These are phyloP conservation scores for Drosophila nr. fundita DNA, from an alignment of 2,888 invertebrate species.

Conservation along the genomic window DNA sequence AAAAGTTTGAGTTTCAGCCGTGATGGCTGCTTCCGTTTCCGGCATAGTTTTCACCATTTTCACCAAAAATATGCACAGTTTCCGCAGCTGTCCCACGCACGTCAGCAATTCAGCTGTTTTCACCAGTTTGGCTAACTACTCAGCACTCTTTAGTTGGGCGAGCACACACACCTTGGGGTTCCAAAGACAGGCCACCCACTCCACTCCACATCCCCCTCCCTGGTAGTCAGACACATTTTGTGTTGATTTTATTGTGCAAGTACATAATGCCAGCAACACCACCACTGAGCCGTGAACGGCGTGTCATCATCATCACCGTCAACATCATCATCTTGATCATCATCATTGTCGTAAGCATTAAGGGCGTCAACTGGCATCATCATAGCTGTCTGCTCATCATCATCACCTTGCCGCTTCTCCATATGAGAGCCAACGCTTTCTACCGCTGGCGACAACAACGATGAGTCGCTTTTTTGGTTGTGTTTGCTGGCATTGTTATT, in stretches of 20 bases:
- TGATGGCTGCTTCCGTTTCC: slow-evolving; percentile 68
- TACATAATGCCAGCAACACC: slow-evolving; percentile 47
- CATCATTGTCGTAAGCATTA: slow-evolving; percentile 15
- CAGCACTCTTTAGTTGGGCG: slow-evolving; percentile 6
- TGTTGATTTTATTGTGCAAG: slow-evolving; percentile 72
- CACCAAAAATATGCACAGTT: slow-evolving; percentile 33
- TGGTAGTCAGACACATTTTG: slow-evolving; percentile 38
- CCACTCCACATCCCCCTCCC: background rate
- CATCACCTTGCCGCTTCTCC: slow-evolving; percentile 39
- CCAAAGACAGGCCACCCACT: slow-evolving; percentile 7
- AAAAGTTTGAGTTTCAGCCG: slow-evolving; percentile 26
- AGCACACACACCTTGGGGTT: slow-evolving; percentile 33
- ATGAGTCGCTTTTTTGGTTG: slow-evolving; percentile 39
- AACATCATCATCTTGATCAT: slow-evolving; percentile 21
- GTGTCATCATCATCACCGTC: slow-evolving; percentile 49
- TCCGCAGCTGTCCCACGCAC: slow-evolving; percentile 25
- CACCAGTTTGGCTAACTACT: background rate
- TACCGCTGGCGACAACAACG: slow-evolving; percentile 31
- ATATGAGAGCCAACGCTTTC: slow-evolving; percentile 35
- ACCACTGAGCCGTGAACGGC: slow-evolving; percentile 63
- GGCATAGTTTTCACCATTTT: slow-evolving; percentile 56
- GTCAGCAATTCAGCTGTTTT: slow-evolving; percentile 10
- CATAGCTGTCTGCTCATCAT: slow-evolving; percentile 36
- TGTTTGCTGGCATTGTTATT: slow-evolving; percentile 36
- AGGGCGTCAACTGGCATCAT: slow-evolving; percentile 14